phyloP scores from a whole-genome alignment of 2,113 vertebrate genomes.

The Python bivittatus region DNA sequence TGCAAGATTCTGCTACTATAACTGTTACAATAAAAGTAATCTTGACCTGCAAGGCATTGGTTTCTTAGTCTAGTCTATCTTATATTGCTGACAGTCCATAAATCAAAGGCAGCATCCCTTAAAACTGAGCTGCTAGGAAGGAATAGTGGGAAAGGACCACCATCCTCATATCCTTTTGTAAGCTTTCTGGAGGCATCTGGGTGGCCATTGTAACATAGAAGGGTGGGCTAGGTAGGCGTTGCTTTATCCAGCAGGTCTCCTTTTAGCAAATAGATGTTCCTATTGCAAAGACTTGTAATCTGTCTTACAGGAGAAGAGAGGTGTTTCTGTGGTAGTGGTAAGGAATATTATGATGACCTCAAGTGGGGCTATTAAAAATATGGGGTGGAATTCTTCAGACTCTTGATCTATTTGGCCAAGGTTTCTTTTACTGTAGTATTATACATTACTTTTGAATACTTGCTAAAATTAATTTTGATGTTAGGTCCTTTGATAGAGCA shows the following conservation, averaged over 20 bases:
- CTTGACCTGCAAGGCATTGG: neutral
- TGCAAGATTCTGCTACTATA: neutral
- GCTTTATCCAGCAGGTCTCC: neutral
- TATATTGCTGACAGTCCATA: neutral
- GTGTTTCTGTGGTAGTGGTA: neutral
- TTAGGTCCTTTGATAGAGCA: constrained; percentile 53
- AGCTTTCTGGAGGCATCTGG: neutral
- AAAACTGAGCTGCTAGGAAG: neutral
- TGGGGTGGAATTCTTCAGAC: neutral
- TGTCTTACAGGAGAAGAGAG: neutral
- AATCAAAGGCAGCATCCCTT: neutral
- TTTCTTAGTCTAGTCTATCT: neutral
- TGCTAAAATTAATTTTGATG: constrained; percentile 1
- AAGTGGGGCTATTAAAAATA: neutral
- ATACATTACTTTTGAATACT: neutral
- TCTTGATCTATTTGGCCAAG: neutral
- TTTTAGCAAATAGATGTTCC: neutral
- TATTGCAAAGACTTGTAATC: neutral
- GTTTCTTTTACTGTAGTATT: neutral
- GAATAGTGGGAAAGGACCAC: neutral
- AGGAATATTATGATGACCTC: too few species aligned
- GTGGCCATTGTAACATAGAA: neutral
- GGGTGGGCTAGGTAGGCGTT: neutral
- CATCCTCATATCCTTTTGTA: neutral
- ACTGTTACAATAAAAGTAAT: neutral